A percentile compares a stretch with the other conserved stretches of the same genome.
phyloP scores from a whole-genome alignment of 2,797 vertebrate species.

The Scleropages formosus region DNA sequence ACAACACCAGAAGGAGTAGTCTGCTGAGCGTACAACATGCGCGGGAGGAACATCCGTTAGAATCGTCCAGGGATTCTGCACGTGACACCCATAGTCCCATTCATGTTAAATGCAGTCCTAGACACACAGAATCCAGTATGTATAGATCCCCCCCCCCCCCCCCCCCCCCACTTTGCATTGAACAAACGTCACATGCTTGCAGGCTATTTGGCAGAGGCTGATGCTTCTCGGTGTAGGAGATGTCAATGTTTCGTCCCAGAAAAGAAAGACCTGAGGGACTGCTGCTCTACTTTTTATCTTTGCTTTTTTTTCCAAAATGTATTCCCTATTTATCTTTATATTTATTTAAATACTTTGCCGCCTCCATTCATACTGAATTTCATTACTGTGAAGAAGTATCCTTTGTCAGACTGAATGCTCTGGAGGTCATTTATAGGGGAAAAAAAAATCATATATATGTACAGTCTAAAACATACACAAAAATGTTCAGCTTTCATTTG shows the following conservation, averaged over 20 bases:
- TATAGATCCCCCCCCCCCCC: neutral
- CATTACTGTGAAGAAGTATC: neutral
- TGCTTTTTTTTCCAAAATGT: slow-evolving; percentile 3
- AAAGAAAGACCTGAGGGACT: slow-evolving; percentile 23
- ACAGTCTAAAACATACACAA: too few relatives aligned
- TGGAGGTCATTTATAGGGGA: neutral
- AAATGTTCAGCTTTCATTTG: neutral
- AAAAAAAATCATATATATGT: too few relatives aligned
- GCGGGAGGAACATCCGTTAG: neutral
- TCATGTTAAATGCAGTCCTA: neutral
- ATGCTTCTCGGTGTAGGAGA: neutral
- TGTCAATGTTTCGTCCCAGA: slow-evolving; percentile 20
- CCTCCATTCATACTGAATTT: slow-evolving; percentile 9
- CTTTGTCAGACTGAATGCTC: neutral
- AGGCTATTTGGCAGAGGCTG: slow-evolving; percentile 2
- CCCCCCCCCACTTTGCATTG: neutral
- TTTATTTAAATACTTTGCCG: slow-evolving; percentile 9
- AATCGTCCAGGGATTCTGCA: neutral
- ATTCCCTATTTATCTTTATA: slow-evolving; percentile 12
- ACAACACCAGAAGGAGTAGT: too few relatives aligned
- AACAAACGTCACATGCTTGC: neutral
- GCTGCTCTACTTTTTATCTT: slow-evolving; percentile 21
- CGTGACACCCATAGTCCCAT: neutral
- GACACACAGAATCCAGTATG: neutral
- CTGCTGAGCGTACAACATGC: neutral